These are phyloP conservation scores for Anomalospiza imberbis DNA, from an alignment of 2,797 vertebrate genomes.

Conservation along the genomic window DNA sequence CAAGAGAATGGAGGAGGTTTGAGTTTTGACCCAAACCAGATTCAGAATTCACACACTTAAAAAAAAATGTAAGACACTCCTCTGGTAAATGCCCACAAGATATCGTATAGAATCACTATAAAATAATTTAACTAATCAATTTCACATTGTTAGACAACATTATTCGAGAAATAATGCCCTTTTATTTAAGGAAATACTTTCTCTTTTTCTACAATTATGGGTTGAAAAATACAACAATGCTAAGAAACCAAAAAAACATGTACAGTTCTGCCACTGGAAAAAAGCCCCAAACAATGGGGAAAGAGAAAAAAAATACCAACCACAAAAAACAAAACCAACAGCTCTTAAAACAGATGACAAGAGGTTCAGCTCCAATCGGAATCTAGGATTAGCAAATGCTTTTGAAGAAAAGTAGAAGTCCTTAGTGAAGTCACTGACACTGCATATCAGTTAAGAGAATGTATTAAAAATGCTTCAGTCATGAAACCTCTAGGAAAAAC, in stretches of 20 bases:
- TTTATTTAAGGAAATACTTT: not conserved
- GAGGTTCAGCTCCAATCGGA: not conserved
- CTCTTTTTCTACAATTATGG: not conserved
- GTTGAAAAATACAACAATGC: not conserved
- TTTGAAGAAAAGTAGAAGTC: not conserved
- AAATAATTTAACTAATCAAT: not conserved
- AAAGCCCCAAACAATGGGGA: not conserved
- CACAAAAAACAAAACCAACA: not conserved
- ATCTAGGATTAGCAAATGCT: not conserved
- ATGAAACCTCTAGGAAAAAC: not conserved
- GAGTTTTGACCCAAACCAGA: not conserved
- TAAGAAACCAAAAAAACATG: not conserved
- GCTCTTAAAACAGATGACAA: not conserved
- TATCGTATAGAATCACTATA: not conserved
- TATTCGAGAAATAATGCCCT: not conserved
- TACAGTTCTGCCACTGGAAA: not conserved
- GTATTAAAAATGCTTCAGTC: not conserved
- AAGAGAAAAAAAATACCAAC: not conserved
- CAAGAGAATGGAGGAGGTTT: not conserved
- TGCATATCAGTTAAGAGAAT: not conserved
- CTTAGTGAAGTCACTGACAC: not conserved
- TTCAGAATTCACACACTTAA: not conserved
- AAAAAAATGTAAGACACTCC: not conserved
- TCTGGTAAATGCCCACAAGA: not conserved
- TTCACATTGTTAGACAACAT: not conserved